Evolutionary conservation across 2,113 vertebrate species (phyloP), one percentile per base, ranked within the genome.

Genomic region (Turnix velox): DNA sequence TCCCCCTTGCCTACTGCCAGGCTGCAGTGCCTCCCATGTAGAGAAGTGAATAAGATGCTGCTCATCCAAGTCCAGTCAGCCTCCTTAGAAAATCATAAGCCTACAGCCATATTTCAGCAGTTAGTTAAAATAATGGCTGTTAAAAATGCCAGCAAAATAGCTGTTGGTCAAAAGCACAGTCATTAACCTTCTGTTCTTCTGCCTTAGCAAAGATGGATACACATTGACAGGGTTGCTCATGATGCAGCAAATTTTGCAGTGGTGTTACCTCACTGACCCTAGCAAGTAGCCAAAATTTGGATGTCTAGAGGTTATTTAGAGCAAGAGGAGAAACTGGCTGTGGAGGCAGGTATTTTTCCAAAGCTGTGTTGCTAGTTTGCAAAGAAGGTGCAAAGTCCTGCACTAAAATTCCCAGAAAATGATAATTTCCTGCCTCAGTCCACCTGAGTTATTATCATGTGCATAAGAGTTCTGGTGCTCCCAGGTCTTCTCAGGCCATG

Each of bases 191-290:
- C 35, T 37, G 74, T 62, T 93, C 88, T 86, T 80, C 80, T 48
- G 55, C 86, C 77, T 72, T 40, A 84, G 80, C 80, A 78, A 71
- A 94, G 93, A 90, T 83, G 87, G 69, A 84, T 93, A 93, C 81
- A 91, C 87, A 95, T 92, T 94, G 93, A 95, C 93, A 94, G 93
- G 91, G 81, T 10, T 48, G 48, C 5, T 93, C 77, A 88, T 92
- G 93, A 95, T 71, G n/a, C 91, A 87, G 95, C 95, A 94, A 66
- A 89, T 93, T 92, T 74, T 78, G 83, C 59, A 43, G 69, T 7
- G 67, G 51, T 2, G 0, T 82, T 88, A 77, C 91, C 68, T 40
- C 22, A 27, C 84, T 92, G 89, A 94, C 84, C 91, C 77, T 48
- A 96, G 80, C 73, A 92, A 66, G 84, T 72, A 95, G 87, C 81